Evolutionary conservation across 2,797 vertebrate genomes (phyloP).

Genomic region (Micrastur ruficollis): DNA sequence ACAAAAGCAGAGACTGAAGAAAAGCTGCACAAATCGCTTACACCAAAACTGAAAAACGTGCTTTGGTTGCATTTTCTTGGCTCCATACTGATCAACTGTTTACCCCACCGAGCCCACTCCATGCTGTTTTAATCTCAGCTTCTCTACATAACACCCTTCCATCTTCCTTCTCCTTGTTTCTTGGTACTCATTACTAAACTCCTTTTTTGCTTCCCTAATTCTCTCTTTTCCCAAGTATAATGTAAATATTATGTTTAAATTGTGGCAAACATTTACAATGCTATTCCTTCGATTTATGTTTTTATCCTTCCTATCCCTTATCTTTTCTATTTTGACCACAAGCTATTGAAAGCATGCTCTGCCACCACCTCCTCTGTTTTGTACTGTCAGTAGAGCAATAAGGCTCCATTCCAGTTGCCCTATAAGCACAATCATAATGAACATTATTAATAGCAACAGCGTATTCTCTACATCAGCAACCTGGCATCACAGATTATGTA

Average conservation of each 20-base stretch:
- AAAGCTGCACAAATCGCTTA: neutral
- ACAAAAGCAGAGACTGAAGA: neutral
- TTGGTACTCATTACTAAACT: neutral
- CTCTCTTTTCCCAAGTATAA: neutral
- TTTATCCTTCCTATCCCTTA: neutral
- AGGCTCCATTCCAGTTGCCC: slow-evolving; percentile 5
- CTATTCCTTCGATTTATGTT: neutral
- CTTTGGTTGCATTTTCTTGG: neutral
- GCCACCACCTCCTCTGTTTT: neutral
- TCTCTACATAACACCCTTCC: neutral
- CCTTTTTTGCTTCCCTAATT: neutral
- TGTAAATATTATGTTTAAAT: neutral
- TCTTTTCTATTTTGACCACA: slow-evolving; percentile 14
- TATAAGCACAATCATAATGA: slow-evolving; percentile 40
- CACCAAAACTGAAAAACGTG: neutral
- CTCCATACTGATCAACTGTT: neutral
- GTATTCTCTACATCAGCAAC: slow-evolving; percentile 64
- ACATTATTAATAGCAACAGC: slow-evolving; percentile 54
- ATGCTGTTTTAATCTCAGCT: neutral
- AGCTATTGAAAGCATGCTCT: neutral
- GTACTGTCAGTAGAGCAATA: neutral
- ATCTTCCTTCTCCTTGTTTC: neutral
- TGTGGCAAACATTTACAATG: neutral
- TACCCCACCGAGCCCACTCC: neutral
- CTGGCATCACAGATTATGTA: slow-evolving; percentile 47